Conservation (phyloP, 2,888 invertebrate species). For the Drosophila hamatofila region DNA sequence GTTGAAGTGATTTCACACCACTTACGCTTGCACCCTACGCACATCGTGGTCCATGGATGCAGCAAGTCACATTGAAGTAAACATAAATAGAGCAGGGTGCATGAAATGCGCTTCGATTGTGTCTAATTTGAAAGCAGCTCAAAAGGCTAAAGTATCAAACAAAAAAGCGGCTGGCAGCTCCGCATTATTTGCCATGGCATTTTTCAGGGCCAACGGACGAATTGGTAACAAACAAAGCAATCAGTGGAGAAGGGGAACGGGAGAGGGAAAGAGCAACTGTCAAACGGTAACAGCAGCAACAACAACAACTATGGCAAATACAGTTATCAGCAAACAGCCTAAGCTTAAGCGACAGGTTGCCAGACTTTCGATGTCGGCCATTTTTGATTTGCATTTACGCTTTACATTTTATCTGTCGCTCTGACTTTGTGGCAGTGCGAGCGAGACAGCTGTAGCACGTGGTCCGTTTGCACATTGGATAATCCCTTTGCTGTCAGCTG, state of each 20-base stretch:
- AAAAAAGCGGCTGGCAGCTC: neutral
- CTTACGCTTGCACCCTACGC: slow-evolving; percentile 43
- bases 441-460: slow-evolving; percentile 39
- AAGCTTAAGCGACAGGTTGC: slow-evolving; percentile 51
- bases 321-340: slow-evolving; percentile 11
- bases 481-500: slow-evolving; percentile 80
- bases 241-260: neutral
- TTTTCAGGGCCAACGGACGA: slow-evolving; percentile 37
- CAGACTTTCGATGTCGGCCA: slow-evolving; percentile 49
- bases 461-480: slow-evolving; percentile 73
- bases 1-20: slow-evolving; percentile 63
- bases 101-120: neutral
- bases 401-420: slow-evolving; percentile 14
- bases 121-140: neutral
- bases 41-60: slow-evolving; percentile 17
- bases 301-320: slow-evolving; percentile 4
- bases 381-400: slow-evolving; percentile 49
- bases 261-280: slow-evolving; percentile 14
- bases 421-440: neutral
- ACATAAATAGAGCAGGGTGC: slow-evolving; percentile 9
- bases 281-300: slow-evolving; percentile 9
- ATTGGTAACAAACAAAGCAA: slow-evolving; percentile 41
- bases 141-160: slow-evolving; percentile 14
- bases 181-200: slow-evolving; percentile 69
- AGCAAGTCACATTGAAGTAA: neutral